Percentiles rank a stretch among this genome's conserved stretches.
Conservation (phyloP, 1,140 invertebrate genomes). For the Brachionus rotundiformis region DNA sequence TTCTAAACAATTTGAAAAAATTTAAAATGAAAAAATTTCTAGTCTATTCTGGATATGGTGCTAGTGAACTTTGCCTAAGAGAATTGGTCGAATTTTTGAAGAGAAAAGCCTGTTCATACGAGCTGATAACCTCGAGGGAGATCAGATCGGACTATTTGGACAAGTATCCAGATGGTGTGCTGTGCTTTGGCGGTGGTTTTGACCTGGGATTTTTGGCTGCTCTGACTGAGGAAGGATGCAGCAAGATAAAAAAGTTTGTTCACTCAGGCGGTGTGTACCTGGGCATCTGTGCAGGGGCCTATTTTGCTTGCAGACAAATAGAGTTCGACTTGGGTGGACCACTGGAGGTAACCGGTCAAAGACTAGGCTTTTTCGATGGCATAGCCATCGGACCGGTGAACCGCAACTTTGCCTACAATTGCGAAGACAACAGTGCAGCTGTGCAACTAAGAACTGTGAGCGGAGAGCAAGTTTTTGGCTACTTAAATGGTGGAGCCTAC, state of each 20-base stretch:
- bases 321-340: conserved; percentile 61
- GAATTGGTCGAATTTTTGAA: neutral
- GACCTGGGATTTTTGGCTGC: conserved; percentile 59
- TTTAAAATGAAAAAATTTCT: conserved; percentile 5
- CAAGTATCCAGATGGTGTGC: conserved; percentile 51
- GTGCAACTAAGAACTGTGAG: neutral
- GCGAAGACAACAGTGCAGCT: neutral
- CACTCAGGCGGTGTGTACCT: conserved; percentile 58
- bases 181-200: conserved; percentile 62
- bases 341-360: conserved; percentile 58
- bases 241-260: conserved; percentile 58
- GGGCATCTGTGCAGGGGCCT: conserved; percentile 61
- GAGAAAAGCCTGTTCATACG: neutral
- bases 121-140: neutral
- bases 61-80: neutral
- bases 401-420: conserved; percentile 15
- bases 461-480: neutral
- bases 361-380: conserved; percentile 58
- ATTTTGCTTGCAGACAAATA: conserved; percentile 60
- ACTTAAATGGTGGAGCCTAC: neutral
- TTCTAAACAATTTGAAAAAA: neutral
- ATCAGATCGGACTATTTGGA: neutral
- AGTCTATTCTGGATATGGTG: conserved; percentile 27
- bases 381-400: conserved; percentile 55
- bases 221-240: conserved; percentile 55